These are phyloP conservation scores for Danionella cerebrum DNA, from an alignment of 2,113 vertebrate species.

Conservation along the genomic window DNA sequence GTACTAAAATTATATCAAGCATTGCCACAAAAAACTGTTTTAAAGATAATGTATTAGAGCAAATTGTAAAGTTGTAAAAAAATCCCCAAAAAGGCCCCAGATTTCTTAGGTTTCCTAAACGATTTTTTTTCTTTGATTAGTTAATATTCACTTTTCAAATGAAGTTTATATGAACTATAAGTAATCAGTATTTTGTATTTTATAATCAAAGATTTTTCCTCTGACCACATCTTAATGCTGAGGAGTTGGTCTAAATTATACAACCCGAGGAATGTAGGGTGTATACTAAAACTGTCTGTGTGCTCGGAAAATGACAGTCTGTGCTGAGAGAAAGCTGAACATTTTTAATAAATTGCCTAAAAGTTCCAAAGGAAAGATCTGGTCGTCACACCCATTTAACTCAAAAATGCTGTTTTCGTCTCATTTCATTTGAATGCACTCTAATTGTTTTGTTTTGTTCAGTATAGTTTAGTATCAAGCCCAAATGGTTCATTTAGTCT, in stretches of 20 bases:
- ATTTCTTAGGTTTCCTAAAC: no score
- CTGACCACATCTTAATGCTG: background rate
- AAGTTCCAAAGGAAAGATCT: background rate
- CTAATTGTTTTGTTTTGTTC: background rate
- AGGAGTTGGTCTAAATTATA: background rate
- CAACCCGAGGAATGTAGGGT: conserved; percentile 5
- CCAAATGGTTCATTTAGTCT: background rate
- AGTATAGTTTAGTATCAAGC: background rate
- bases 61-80: no score
- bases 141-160: no score
- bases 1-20: no score
- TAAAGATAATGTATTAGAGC: no score
- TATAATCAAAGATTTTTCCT: background rate
- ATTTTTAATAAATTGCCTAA: background rate
- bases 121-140: no score
- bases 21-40: no score
- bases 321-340: background rate
- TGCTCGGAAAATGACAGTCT: background rate
- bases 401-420: background rate
- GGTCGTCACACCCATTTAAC: background rate
- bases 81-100: no score
- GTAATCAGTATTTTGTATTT: background rate
- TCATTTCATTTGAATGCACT: background rate
- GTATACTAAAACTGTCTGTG: background rate
- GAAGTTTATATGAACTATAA: background rate